These are phyloP conservation scores for Oligia fasciuncula DNA, from an alignment of 2,888 invertebrate species.

Conservation along the genomic window DNA sequence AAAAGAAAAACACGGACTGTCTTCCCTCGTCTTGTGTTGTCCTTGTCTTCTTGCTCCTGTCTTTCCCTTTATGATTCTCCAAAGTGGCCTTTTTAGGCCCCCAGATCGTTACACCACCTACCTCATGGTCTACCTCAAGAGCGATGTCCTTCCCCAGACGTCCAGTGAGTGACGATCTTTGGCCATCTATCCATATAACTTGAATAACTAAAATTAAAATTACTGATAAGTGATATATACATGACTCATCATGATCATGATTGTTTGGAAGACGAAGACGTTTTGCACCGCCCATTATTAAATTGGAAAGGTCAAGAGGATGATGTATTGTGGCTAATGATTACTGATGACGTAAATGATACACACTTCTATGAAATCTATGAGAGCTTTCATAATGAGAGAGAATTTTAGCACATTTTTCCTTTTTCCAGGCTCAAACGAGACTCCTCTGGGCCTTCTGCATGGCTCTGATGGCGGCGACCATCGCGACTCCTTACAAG, in stretches of 20 bases:
- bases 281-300: neutral
- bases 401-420: neutral
- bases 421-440: slow-evolving; percentile 79
- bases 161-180: no score
- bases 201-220: neutral
- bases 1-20: no score
- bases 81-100: no score
- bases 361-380: neutral
- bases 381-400: neutral
- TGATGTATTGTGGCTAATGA: neutral
- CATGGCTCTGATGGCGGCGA: slow-evolving; percentile 79
- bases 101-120: no score
- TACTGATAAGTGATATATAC: neutral
- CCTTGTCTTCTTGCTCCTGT: no score
- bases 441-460: slow-evolving; percentile 83
- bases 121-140: no score
- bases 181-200: neutral
- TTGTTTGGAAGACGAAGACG: neutral
- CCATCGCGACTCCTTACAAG: slow-evolving; percentile 88
- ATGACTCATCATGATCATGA: no score
- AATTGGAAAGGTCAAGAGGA: neutral
- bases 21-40: no score
- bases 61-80: no score
- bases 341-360: neutral
- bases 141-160: no score